Conservation (phyloP, 2,113 vertebrate species). For the Cynoglossus semilaevis region DNA sequence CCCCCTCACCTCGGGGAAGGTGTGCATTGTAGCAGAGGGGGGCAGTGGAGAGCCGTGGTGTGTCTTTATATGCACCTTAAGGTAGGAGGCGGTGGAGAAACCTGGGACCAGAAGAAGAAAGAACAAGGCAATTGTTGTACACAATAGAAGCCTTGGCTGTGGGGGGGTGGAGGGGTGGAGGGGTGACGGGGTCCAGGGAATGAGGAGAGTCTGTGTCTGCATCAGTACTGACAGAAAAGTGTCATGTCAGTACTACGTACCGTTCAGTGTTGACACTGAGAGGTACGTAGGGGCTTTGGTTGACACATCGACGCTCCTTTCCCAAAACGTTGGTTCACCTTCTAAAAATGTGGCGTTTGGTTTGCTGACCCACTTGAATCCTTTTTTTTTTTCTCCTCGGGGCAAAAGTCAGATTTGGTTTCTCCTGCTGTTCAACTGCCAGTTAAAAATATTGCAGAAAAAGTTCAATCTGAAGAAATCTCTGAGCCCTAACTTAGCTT, state of each 20-base stretch:
- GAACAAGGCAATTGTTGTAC: slow-evolving; percentile 66
- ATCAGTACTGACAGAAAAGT: neutral
- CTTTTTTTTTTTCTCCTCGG: too few relatives aligned
- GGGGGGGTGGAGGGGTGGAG: slow-evolving; percentile 12
- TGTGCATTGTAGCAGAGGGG: slow-evolving; percentile 80
- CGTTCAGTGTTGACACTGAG: neutral
- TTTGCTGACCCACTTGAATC: too few relatives aligned
- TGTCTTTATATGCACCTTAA: slow-evolving; percentile 99
- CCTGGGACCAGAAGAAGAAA: slow-evolving; percentile 95
- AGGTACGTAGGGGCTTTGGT: neutral
- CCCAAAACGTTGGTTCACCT: too few relatives aligned
- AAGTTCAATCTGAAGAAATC: too few relatives aligned
- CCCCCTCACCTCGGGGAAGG: slow-evolving; percentile 91
- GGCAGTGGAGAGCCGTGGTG: slow-evolving; percentile 96
- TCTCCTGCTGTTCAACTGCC: too few relatives aligned
- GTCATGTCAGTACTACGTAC: too few relatives aligned
- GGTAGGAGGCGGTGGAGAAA: slow-evolving; percentile 99
- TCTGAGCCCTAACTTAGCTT: too few relatives aligned
- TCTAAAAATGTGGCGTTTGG: too few relatives aligned
- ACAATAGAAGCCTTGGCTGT: slow-evolving; percentile 44
- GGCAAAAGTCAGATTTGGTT: too few relatives aligned
- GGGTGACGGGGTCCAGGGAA: slow-evolving; percentile 16
- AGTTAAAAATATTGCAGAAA: too few relatives aligned
- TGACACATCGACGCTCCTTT: too few relatives aligned
- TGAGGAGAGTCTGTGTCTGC: neutral